These are phyloP conservation scores for Parus major DNA, from an alignment of 2,113 vertebrate species.

Conservation along the genomic window DNA sequence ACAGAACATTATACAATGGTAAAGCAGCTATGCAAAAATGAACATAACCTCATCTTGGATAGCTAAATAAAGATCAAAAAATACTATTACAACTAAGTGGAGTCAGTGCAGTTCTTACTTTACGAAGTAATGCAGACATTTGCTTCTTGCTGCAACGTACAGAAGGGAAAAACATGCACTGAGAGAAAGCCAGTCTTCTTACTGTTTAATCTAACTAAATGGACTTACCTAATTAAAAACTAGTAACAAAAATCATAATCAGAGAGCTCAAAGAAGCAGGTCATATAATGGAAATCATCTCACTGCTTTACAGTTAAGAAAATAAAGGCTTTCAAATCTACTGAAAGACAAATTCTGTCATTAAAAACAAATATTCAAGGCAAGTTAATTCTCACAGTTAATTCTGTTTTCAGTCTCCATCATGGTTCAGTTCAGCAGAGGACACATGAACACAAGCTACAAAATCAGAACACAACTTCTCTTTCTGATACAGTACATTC, in stretches of 20 bases:
- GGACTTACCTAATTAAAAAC: background rate
- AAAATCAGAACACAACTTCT: background rate
- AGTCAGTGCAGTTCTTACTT: background rate
- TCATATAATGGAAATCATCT: background rate
- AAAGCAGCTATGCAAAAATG: background rate
- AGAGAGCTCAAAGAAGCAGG: background rate
- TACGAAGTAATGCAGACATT: background rate
- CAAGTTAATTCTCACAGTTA: background rate
- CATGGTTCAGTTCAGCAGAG: background rate
- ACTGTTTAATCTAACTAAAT: background rate
- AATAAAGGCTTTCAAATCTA: background rate
- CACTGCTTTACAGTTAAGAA: background rate
- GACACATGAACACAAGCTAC: background rate
- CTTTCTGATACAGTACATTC: background rate
- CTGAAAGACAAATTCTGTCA: background rate
- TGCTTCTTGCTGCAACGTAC: background rate
- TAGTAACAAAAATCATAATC: background rate
- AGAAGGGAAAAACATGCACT: background rate
- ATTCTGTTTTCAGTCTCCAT: background rate
- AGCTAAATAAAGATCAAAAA: background rate
- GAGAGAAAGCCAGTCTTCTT: background rate
- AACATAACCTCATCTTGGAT: fast-evolving
- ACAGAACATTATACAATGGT: background rate
- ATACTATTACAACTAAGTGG: background rate
- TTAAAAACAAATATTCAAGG: background rate